These are phyloP conservation scores for Engystomops pustulosus DNA, from an alignment of 2,113 vertebrate genomes.

Conservation along the genomic window DNA sequence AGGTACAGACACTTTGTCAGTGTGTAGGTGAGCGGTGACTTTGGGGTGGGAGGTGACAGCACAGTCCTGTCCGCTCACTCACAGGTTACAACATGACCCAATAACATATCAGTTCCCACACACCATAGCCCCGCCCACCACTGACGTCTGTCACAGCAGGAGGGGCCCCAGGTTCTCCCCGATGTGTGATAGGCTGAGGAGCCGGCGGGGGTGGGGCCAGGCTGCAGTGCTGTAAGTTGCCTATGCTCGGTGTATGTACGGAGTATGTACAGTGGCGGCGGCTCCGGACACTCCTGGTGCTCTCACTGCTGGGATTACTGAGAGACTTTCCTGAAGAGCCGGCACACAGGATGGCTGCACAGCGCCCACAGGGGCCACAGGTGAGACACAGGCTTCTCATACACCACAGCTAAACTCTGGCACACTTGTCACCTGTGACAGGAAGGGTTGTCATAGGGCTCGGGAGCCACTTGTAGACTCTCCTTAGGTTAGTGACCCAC, in stretches of 20 bases:
- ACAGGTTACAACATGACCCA: neutral
- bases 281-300: neutral
- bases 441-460: no score
- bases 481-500: no score
- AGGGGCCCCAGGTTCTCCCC: conserved; percentile 63
- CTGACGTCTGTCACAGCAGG: conserved; percentile 51
- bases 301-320: conserved; percentile 32
- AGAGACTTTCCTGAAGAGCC: conserved; percentile 39
- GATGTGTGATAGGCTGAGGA: conserved; percentile 66
- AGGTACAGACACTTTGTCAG: no score
- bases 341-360: conserved; percentile 63
- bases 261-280: no score
- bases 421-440: neutral
- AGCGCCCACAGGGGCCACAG: conserved; percentile 66
- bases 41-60: neutral
- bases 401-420: neutral
- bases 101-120: neutral
- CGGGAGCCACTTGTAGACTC: no score
- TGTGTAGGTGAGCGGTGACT: no score
- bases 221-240: conserved; percentile 26
- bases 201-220: conserved; percentile 62
- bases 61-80: neutral
- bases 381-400: conserved; percentile 65
- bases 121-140: neutral
- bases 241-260: conserved; percentile 32